Evolutionary conservation across 1,140 invertebrate genomes (phyloP), one percentile per base, ranked within the genome.

Genomic region (Diorhabda carinulata): DNA sequence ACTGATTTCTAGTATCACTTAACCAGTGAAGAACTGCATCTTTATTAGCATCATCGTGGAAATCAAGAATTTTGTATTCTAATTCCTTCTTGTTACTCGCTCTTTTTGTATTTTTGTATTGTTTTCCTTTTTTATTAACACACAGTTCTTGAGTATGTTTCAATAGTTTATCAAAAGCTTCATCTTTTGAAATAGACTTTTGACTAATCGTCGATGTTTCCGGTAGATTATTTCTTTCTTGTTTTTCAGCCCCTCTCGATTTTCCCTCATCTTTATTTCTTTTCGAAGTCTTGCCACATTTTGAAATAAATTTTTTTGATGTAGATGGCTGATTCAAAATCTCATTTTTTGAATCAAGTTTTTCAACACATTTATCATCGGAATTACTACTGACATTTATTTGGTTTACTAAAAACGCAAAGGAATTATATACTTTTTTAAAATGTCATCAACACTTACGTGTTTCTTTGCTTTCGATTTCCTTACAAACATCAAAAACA

Each of bases 1-100:
- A 73, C 10, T 64, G 56, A 57, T 73, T 73, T 44, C 61, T 71
- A 41, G 57, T 70, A 68, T 61, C 68, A 6, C 47, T 65, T 64
- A 40, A 65, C 47, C 25, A 70, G 5, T 61, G 43, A 6, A 59
- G 42, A 40, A 64, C 61, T 9, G 3, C 57, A 7, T n/a, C 68
- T 66, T 60, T 67, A 59, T 59, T 67, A 5, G 9, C 45, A 65
- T 66, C 10, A 45, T 71, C 65, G 56, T 47, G n/a, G 9, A 73
- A 73, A 43, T 70, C 57, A 25, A 72, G 9, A n/a, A 66, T 56
- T 6, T 70, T 3, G 44, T 61, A 61, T 44, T 67, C 44, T 25
- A 25, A 25, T 4, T 25, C 57, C 6, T 59, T 10, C 4, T 4
- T 5, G 44, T 67, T 5, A 62, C 52, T 61, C 43, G 64, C 61